Percentiles rank a stretch among this genome's conserved stretches.
phyloP scores from a whole-genome alignment of 1,140 invertebrate genomes.

The Hylyphantes graminicola region DNA sequence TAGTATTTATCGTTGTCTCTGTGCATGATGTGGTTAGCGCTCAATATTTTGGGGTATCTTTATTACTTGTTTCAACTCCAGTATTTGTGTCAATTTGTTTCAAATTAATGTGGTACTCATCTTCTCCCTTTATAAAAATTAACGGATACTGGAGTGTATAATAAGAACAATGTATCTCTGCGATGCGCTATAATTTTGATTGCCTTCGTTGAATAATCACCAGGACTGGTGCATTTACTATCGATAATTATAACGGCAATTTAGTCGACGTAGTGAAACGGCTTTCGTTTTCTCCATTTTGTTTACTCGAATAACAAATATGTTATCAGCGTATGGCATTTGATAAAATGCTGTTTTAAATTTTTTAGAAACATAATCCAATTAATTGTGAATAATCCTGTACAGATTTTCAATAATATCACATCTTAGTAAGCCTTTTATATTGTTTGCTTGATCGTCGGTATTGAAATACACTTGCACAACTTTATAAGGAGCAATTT shows the following conservation, averaged over 20 bases:
- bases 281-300: background rate
- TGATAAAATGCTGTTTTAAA: background rate
- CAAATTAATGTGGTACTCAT: background rate
- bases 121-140: background rate
- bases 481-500: background rate
- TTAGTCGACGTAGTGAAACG: background rate
- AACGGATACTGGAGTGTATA: slow-evolving; percentile 2
- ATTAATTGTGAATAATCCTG: background rate
- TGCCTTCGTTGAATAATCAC: background rate
- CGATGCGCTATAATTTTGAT: background rate
- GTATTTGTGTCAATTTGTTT: slow-evolving; percentile 1
- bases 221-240: background rate
- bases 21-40: background rate
- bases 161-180: background rate
- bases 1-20: background rate
- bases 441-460: background rate
- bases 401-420: background rate
- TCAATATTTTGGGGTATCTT: background rate
- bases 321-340: background rate
- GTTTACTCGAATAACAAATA: background rate
- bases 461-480: background rate
- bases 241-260: background rate
- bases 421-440: background rate
- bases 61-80: background rate
- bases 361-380: background rate